A percentile compares a stretch with the other conserved stretches of the same genome.
These are phyloP conservation scores for Sminthurides aquaticus DNA, from an alignment of 2,888 invertebrate species.

Conservation along the genomic window DNA sequence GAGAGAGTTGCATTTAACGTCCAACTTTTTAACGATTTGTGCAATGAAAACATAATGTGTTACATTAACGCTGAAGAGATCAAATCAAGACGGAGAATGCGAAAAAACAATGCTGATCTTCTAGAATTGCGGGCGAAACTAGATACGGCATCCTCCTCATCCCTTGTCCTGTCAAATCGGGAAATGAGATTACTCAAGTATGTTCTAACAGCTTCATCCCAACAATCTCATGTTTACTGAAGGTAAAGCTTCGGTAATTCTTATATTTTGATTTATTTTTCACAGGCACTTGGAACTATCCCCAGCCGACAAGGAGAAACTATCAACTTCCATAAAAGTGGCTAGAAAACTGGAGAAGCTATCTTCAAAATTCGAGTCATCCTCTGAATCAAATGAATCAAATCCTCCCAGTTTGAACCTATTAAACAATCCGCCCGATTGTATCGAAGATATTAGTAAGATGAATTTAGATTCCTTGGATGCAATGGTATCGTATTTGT, in stretches of 20 bases:
- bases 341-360: slow-evolving; percentile 85
- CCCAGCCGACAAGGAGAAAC: slow-evolving; percentile 83
- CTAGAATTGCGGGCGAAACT: slow-evolving; percentile 75
- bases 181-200: slow-evolving; percentile 76
- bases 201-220: too few relatives aligned
- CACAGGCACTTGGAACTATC: slow-evolving; percentile 76
- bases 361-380: slow-evolving; percentile 18
- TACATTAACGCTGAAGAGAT: slow-evolving; percentile 79
- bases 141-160: slow-evolving; percentile 60
- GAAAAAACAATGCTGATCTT: slow-evolving; percentile 85
- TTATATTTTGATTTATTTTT: too few relatives aligned
- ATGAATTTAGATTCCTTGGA: slow-evolving; percentile 16
- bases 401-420: slow-evolving; percentile 22
- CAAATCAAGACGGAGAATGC: slow-evolving; percentile 75
- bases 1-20: slow-evolving; percentile 55
- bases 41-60: slow-evolving; percentile 76
- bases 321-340: slow-evolving; percentile 84
- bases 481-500: slow-evolving; percentile 16
- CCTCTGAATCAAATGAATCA: slow-evolving; percentile 22
- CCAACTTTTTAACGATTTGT: slow-evolving; percentile 69
- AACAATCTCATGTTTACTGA: too few relatives aligned
- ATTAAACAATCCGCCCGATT: neutral
- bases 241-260: too few relatives aligned
- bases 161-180: slow-evolving; percentile 81
- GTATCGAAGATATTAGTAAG: neutral